Base-by-base conservation (phyloP, 2,888 invertebrate genomes). In the Drosophila acutilabella region DNA sequence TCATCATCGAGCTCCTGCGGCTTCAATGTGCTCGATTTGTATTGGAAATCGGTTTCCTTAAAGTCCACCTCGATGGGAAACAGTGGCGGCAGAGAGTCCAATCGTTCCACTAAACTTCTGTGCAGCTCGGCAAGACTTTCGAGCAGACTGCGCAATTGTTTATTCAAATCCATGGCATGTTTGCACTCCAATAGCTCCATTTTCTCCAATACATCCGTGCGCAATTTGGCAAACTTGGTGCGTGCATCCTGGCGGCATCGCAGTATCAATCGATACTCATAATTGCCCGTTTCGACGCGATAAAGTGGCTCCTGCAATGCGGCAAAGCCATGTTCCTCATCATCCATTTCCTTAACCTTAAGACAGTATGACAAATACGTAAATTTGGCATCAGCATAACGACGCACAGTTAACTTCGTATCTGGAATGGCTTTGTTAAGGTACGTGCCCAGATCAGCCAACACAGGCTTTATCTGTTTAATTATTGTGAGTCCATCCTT, bases 311-410 rank as follows among this genome's bases (percentile, higher is more conserved):
- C 99, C 90, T 99, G 98, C 13, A 99, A 90, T 0, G 97, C 96
- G 6, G 96, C 96, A 90, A 97, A 99, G 48, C 97, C 97, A 79
- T 98, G 98, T 89, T 99, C 99, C 90, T 99, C 99, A 90, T 99
- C 99, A 84, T 99, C 99, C 97, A 99, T 97, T 93, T 99, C 99
- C 91, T 99, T 99, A 0, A 99, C 98, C 93, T 99, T 99, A 62
- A 99, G 93, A 90, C 99, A 99, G 91, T 99, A 99, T 0, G 99
- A 99, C 60, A 99, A 93, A 92, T 99, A 99, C 90, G 99, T 99
- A 92, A 99, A 99, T 93, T 99, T 99, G 0, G 98, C 97, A 93
- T 99, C 99, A 0, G 99, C 97, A 92, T 99, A 99, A 90, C 99
- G 99, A 81, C 97, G 96, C 42, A 99, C 98, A 0, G 99, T 99